These are phyloP conservation scores for Porites cylindrica DNA, from an alignment of 92 coral and sea anemone species.

Conservation along the genomic window DNA sequence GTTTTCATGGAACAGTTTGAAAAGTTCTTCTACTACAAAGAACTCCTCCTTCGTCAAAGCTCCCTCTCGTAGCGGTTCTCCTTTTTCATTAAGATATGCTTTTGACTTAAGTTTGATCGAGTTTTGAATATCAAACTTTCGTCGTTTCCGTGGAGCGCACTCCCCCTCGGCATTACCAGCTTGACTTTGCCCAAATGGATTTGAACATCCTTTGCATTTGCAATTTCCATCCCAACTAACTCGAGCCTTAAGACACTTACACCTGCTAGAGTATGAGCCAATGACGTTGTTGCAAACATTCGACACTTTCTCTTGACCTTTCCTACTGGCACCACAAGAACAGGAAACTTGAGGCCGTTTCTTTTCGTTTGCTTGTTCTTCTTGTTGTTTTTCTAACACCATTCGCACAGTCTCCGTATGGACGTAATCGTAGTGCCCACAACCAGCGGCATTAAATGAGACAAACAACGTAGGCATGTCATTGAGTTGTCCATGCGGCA, in stretches of 20 bases:
- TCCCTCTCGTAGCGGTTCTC: too few relatives aligned
- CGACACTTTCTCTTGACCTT: constrained; percentile 5
- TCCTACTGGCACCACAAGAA: constrained; percentile 48
- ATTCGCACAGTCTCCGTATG: background rate
- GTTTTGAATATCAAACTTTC: constrained; percentile 31
- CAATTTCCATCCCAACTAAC: constrained; percentile 4
- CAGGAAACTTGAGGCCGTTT: constrained; percentile 4
- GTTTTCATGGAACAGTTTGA: background rate
- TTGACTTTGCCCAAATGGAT: constrained; percentile 42
- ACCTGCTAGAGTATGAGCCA: constrained; percentile 49
- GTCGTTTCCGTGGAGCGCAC: constrained; percentile 16
- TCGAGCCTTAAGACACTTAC: constrained; percentile 31
- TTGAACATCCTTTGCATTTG: constrained; percentile 42
- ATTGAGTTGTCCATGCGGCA: constrained; percentile 11
- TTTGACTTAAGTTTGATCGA: constrained; percentile 7
- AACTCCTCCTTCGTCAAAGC: too few relatives aligned
- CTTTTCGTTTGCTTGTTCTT: background rate
- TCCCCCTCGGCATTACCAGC: background rate
- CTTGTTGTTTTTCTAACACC: background rate
- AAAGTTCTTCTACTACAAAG: too few relatives aligned
- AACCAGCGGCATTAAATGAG: constrained; percentile 15
- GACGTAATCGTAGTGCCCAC: background rate
- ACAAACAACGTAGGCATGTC: background rate
- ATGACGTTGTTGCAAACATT: constrained; percentile 42
- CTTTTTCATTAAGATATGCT: too few relatives aligned